Evolutionary conservation across 35 echinoderm and acorn worm species (phyloP), one percentile per base, ranked within the genome.

Genomic region (Apostichopus japonicus): DNA sequence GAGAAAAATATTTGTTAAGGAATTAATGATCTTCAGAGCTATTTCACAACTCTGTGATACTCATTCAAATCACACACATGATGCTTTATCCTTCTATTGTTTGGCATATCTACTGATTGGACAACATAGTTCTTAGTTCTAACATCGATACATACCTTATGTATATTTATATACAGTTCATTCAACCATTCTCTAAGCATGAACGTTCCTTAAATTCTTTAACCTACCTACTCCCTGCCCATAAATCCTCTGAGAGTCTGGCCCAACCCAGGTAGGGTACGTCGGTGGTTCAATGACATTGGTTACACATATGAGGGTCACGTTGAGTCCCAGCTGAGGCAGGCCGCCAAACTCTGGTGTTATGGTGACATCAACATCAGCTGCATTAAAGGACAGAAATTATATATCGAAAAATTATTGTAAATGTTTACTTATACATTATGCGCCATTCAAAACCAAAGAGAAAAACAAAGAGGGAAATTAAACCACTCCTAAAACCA

Each of bases 261-360:
- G 86, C 5, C 86, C 13, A 62, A 87, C 86, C 95, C 95, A 96
- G 0, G 90, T 72, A 4, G 95, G 95, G 65, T 82, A 93, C 4
- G 56, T 23, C 17, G 90, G 52, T 6, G 72, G 23, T 44, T 44
- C 33, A 15, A 91, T 88, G 8, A n/a, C 63, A 8, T 44, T 91
- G 33, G 90, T 65, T 27, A 93, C 24, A 79, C 95, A 96, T 11
- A 96, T 19, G 5, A 96, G 65, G 17, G 95, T 91, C 54, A 96
- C 53, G 14, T 96, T 96, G 15, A 79, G 51, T 63, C 86, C 88
- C 1, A 90, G 13, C 0, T 96, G 87, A 10, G 92, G 92, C 9
- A 91, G 78, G 51, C 95, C 95, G 56, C 78, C 78, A 52, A 86
- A 93, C 10, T 90, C 92, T 53, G 86, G 79, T 1, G 73, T 83